Evolutionary conservation across 2,888 invertebrate genomes (phyloP), one percentile per base, ranked within the genome.

Genomic region (Therioaphis trifolii): DNA sequence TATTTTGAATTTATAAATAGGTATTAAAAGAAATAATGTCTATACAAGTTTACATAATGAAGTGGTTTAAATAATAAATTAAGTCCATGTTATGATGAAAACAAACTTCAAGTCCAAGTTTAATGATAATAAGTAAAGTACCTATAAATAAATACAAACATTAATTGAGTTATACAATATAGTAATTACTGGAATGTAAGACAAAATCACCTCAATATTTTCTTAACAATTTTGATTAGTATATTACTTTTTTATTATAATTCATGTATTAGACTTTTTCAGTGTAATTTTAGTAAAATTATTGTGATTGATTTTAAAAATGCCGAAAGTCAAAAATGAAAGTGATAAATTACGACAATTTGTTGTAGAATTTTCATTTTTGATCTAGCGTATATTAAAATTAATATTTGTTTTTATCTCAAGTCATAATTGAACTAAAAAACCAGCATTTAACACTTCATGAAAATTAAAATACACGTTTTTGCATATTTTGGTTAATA

Each of bases 11-110:
- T 2, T 15, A 9, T 46, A 46, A 46, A 46, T 46, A 46, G 12
- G 11, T 46, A 46, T 46, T 46, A 46, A 43, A 43, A 43, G 11
- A 15, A 43, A 61, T 11, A 61, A 27, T 24, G 21, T 61, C 4
- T 24, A 68, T 1, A n/a, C n/a, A n/a, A n/a, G n/a, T 68, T 7
- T 14, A 14, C 35, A 18, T 40, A 5, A 40, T 14, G 15, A 18
- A 58, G n/a, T n/a, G n/a, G n/a, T n/a, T 29, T n/a, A 4, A n/a
- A 18, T 24, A 40, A 14, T 63, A 18, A 27, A 2, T 72, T 63
- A 72, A 35, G 61, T 63, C 80, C 80, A 82, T 46, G 63, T 63
- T 35, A 82, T 72, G 9, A 63, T 82, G 29, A 82, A 72, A 21
- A 49, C 24, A 18, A 18, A 63, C n/a, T 46, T 72, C 27, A 82